Evolutionary conservation across 2,888 invertebrate genomes (phyloP).

Genomic region (Tetropium fuscum): DNA sequence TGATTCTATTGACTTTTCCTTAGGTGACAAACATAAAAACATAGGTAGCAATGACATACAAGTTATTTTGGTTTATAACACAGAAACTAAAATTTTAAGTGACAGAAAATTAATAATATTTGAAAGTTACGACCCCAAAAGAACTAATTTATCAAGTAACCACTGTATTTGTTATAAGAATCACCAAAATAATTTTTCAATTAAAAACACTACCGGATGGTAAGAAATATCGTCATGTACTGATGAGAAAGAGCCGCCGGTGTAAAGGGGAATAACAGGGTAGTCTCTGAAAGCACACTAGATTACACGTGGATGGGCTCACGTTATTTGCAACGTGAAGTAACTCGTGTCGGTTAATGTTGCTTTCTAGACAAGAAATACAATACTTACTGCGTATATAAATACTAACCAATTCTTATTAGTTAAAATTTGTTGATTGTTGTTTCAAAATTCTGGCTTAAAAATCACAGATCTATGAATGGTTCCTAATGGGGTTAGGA

Average conservation of each 20-base stretch:
- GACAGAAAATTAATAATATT: background rate
- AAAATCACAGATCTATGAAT: too few relatives aligned
- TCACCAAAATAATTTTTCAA: conserved; percentile 19
- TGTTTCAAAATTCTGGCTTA: too few relatives aligned
- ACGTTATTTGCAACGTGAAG: conserved; percentile 62
- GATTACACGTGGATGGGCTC: conserved; percentile 65
- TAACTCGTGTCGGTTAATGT: conserved; percentile 55
- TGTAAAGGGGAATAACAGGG: conserved; percentile 57
- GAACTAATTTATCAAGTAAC: conserved; percentile 34
- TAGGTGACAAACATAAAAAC: background rate
- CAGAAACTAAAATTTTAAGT: conserved; percentile 32
- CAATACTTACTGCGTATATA: background rate
- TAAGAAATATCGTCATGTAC: conserved; percentile 62
- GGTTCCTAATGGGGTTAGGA: too few relatives aligned
- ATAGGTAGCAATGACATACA: background rate
- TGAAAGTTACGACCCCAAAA: conserved; percentile 63
- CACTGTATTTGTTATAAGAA: conserved; percentile 32
- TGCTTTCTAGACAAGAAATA: conserved; percentile 8
- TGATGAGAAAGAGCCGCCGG: conserved; percentile 51
- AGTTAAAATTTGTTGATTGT: too few relatives aligned
- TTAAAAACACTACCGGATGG: conserved; percentile 55
- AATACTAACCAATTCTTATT: too few relatives aligned
- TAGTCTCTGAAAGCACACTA: conserved; percentile 64
- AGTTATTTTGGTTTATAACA: conserved; percentile 11
- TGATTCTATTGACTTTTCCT: too few relatives aligned